Conservation (phyloP, 1,140 invertebrate species). For the Odontomachus brunneus region DNA sequence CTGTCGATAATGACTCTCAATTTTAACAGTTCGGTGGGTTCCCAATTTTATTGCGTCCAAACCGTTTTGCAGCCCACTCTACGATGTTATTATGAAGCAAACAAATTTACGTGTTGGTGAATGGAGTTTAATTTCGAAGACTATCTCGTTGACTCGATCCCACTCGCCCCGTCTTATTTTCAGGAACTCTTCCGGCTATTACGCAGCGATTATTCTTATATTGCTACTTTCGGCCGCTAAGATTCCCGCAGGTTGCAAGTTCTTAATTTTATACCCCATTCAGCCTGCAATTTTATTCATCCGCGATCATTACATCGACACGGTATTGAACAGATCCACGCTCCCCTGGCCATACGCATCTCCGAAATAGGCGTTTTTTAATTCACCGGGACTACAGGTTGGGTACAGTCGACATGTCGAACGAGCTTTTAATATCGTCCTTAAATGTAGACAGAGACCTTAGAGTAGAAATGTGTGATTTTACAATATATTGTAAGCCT, state of each 20-base stretch:
- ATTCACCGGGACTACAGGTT: too few species aligned
- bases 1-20: too few species aligned
- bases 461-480: too few species aligned
- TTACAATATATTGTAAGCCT: too few species aligned
- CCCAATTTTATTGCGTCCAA: too few species aligned
- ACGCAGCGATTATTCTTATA: neutral
- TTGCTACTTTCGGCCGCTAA: neutral
- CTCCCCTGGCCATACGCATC: neutral
- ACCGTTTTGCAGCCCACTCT: too few species aligned
- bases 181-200: conserved; percentile 2
- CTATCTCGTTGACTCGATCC: neutral
- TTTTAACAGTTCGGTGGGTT: too few species aligned
- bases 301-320: neutral
- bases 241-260: neutral
- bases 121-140: conserved; percentile 2
- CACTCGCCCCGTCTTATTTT: neutral
- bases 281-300: neutral
- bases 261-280: neutral
- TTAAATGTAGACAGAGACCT: neutral
- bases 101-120: neutral
- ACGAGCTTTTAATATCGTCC: neutral
- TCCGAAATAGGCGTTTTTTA: too few species aligned
- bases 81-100: neutral
- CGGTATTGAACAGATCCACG: neutral
- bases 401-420: too few species aligned